Conservation (phyloP, 2,113 vertebrate species). For the Columbina picui region DNA sequence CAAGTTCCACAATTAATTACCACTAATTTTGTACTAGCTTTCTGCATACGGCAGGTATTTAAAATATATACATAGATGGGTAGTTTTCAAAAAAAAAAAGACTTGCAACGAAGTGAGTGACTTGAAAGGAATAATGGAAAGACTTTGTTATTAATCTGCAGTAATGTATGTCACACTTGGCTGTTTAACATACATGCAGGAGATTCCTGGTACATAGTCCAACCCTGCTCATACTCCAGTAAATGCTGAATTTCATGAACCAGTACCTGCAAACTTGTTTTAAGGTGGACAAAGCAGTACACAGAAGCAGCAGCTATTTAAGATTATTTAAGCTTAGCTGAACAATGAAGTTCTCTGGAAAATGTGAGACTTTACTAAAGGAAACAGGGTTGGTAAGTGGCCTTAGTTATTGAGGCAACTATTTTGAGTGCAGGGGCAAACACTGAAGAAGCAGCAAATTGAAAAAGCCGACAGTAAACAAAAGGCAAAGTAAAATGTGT, state of each 20-base stretch:
- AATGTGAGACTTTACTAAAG: neutral
- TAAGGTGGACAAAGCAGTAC: neutral
- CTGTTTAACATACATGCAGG: neutral
- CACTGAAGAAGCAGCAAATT: neutral
- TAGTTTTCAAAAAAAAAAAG: neutral
- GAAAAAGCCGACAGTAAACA: neutral
- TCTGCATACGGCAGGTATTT: neutral
- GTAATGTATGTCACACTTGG: neutral
- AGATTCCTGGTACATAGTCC: neutral
- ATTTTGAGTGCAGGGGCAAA: neutral
- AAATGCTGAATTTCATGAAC: neutral
- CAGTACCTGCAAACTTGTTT: neutral
- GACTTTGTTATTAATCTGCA: neutral
- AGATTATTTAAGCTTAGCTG: neutral
- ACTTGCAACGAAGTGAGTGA: neutral
- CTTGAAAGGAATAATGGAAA: neutral
- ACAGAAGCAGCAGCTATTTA: neutral
- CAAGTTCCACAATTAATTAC: slow-evolving; percentile 1
- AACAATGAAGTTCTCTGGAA: neutral
- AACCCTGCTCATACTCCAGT: neutral
- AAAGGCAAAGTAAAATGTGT: neutral
- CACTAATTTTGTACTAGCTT: neutral
- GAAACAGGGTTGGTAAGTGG: neutral
- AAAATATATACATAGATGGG: neutral
- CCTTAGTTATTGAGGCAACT: neutral